Percentiles rank a stretch among this genome's conserved stretches.
phyloP scores from a whole-genome alignment of 53 echinoderm and acorn worm genomes.

The Echinarachnius parma region DNA sequence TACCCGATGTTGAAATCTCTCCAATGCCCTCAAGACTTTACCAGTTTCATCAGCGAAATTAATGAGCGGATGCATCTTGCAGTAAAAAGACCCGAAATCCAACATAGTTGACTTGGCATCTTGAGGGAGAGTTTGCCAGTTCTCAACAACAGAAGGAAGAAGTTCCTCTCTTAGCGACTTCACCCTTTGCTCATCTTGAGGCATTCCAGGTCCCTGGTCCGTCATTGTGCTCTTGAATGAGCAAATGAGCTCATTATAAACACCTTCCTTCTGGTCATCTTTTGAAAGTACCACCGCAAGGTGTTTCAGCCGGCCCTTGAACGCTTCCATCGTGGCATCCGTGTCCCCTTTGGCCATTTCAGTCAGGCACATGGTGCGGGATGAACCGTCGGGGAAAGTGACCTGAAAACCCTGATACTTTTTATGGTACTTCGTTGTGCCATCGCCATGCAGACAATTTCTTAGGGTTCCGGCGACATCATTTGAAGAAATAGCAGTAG shows the following conservation, averaged over 20 bases:
- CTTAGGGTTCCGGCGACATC: neutral
- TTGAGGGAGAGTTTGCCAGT: conserved; percentile 38
- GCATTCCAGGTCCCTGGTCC: conserved; percentile 68
- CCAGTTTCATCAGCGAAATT: conserved; percentile 57
- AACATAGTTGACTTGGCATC: neutral
- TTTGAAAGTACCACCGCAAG: conserved; percentile 14
- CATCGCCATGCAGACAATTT: conserved; percentile 24
- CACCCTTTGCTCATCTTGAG: conserved; percentile 38
- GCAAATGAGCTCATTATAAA: conserved; percentile 40
- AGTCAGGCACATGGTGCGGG: conserved; percentile 8
- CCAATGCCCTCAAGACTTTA: conserved; percentile 51
- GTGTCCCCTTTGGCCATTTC: conserved; percentile 49
- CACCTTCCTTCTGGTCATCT: neutral
- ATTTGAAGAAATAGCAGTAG: neutral
- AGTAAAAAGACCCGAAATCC: conserved; percentile 49
- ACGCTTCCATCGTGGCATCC: conserved; percentile 19
- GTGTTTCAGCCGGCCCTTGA: conserved; percentile 41
- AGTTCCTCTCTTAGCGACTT: conserved; percentile 14
- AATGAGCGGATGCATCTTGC: conserved; percentile 63
- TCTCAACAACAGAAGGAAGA: conserved; percentile 46
- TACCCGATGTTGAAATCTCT: conserved; percentile 4
- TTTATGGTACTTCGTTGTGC: conserved; percentile 27
- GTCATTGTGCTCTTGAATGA: conserved; percentile 55
- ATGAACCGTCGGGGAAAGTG: conserved; percentile 33
- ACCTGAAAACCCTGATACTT: conserved; percentile 49